Conservation (phyloP, 2,797 vertebrate genomes). For the Tadarida brasiliensis region DNA sequence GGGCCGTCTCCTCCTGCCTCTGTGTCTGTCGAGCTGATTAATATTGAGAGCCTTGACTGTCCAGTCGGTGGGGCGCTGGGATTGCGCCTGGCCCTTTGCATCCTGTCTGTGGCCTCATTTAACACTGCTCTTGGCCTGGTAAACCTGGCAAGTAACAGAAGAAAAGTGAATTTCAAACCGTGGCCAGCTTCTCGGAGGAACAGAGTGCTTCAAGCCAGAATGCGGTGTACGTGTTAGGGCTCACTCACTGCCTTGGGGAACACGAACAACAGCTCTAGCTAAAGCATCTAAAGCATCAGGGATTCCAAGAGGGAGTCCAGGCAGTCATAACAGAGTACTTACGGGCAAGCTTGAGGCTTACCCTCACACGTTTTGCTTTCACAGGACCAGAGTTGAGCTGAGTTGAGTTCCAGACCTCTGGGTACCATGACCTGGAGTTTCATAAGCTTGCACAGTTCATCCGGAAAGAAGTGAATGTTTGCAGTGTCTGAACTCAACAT, state of each 20-base stretch:
- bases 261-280: background rate
- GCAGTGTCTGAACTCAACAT: background rate
- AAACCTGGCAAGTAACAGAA: conserved; percentile 56
- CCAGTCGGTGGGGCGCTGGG: conserved; percentile 67
- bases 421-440: background rate
- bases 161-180: conserved; percentile 68
- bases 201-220: conserved; percentile 64
- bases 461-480: background rate
- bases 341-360: background rate
- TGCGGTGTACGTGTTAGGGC: background rate
- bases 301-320: background rate
- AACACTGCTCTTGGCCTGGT: background rate
- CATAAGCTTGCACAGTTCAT: background rate
- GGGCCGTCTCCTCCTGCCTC: background rate
- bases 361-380: background rate
- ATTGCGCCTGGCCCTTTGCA: background rate
- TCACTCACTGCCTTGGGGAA: background rate
- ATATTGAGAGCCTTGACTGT: conserved; percentile 39
- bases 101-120: conserved; percentile 57
- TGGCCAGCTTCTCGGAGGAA: conserved; percentile 52
- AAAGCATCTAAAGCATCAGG: background rate
- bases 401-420: conserved; percentile 3
- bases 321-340: background rate
- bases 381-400: background rate
- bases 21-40: background rate